Percentiles rank a stretch among this genome's conserved stretches.
phyloP scores from a whole-genome alignment of 2,797 vertebrate genomes.

The Hypotaenidia okinawae region DNA sequence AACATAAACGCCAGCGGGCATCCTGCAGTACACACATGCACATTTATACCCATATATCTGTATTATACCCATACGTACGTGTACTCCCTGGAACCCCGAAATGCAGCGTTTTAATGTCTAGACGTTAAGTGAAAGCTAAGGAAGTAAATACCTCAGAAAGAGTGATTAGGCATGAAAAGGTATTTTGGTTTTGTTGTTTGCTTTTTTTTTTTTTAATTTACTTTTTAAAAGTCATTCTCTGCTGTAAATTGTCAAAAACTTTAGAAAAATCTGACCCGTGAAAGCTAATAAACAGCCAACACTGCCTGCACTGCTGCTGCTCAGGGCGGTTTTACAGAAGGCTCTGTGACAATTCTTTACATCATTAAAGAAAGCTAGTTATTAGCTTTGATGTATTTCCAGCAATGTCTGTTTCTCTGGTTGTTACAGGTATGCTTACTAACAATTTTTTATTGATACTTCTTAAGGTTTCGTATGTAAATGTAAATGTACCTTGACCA shows the following conservation, averaged over 20 bases:
- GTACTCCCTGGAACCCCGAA: neutral
- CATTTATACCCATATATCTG: too few relatives aligned
- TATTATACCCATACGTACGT: accelerated
- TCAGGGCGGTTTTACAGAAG: neutral
- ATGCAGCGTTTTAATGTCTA: neutral
- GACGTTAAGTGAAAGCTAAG: neutral
- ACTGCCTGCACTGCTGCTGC: neutral
- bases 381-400: conserved; percentile 14
- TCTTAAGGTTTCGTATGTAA: neutral
- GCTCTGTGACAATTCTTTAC: neutral
- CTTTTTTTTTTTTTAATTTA: neutral
- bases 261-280: neutral
- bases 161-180: neutral
- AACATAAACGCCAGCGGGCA: accelerated
- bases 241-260: neutral
- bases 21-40: neutral
- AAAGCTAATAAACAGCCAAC: neutral
- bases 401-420: neutral
- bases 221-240: neutral
- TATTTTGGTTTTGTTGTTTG: too few relatives aligned
- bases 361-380: neutral
- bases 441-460: neutral
- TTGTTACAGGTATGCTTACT: neutral
- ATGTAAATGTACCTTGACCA: neutral
- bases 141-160: neutral